Evolutionary conservation across 2,888 invertebrate species (phyloP), one percentile per base, ranked within the genome.

Genomic region (Ametastegia equiseti): DNA sequence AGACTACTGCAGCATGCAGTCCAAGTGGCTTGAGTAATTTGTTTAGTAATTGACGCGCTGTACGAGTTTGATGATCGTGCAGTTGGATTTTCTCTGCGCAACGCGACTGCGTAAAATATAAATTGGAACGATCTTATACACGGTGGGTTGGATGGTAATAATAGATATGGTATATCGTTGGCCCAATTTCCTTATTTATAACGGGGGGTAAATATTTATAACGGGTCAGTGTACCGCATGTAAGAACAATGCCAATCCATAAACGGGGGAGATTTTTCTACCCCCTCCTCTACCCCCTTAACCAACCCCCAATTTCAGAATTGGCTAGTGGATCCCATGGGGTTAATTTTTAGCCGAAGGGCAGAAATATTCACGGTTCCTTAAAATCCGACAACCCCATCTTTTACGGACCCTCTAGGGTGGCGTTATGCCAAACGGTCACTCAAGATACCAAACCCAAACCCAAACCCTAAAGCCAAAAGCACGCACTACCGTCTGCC

Each of bases 311-410:
- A 9, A 13, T n/a, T 27, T 30, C 54, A 39, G 60, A 23, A 81
- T 54, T 39, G 88, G 85, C 86, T 83, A 85, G 84, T 83, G 81
- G 84, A 84, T 88, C 90, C 90, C 90, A 85, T 83, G 90, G 90
- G 90, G 86, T 90, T 90, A 90, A 90, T 90, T 90, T 88, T 84
- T 80, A 84, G 83, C 85, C 84, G 85, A 87, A 87, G 89, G 89
- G 86, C 84, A 85, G 87, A 88, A 89, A 88, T 89, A 90, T 90
- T 90, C 90, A 90, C 90, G 90, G 89, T 90, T 90, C 90, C 89
- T 90, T 90, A 90, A 90, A 90, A 90, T 89, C 89, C 89, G 87
- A 86, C 88, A 85, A 88, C 83, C 85, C 85, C 85, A 84, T 87
- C 85, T 86, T 85, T 87, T 87, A 85, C 86, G 83, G 84, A 83